A percentile compares a stretch with the other conserved stretches of the same genome.
Evolutionary conservation across 2,797 vertebrate species (phyloP).

Genomic region (Ctenosaura bakeri): DNA sequence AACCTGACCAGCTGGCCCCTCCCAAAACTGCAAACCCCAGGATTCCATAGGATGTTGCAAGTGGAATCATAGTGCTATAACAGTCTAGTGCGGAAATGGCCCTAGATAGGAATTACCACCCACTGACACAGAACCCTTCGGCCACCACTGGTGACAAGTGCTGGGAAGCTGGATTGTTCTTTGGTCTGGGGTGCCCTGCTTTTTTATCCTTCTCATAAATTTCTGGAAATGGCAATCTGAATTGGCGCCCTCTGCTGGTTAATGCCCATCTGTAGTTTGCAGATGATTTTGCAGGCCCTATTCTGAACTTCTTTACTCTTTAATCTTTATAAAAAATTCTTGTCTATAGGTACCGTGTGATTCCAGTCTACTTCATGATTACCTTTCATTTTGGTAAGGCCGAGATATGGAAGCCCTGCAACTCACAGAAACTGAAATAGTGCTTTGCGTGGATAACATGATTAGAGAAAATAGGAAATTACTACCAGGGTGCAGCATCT

Average conservation of each 20-base stretch:
- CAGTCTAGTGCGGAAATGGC: too few species aligned
- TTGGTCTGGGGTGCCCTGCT: neutral
- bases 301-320: neutral
- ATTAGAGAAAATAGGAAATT: neutral
- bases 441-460: neutral
- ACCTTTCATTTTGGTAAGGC: neutral
- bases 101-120: too few species aligned
- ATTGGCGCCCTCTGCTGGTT: conserved; percentile 27
- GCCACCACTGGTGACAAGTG: neutral
- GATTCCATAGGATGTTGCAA: too few species aligned
- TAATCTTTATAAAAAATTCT: neutral
- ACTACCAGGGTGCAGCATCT: neutral
- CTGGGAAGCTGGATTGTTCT: neutral
- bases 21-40: too few species aligned
- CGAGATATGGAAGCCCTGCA: neutral
- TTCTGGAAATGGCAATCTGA: neutral
- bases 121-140: neutral
- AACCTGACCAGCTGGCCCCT: too few species aligned
- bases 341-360: neutral
- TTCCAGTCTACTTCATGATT: neutral
- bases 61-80: too few species aligned
- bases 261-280: neutral
- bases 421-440: neutral
- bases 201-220: neutral
- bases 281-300: neutral